Percentiles rank a stretch among this genome's conserved stretches.
These are phyloP conservation scores for Protodeltote pygarga DNA, from an alignment of 2,888 invertebrate genomes.

Conservation along the genomic window DNA sequence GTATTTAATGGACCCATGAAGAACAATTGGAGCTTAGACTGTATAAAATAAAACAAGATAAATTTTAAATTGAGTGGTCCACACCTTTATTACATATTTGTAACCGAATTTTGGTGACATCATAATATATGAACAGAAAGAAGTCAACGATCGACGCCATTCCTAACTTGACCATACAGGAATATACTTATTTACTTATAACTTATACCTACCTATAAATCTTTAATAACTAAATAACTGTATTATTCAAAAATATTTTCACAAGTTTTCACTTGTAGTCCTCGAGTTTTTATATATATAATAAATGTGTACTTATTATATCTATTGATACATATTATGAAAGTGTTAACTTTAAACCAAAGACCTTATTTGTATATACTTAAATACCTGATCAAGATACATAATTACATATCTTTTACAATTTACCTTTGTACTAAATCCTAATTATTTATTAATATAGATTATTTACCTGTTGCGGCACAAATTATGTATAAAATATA, in stretches of 20 bases:
- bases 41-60: neutral
- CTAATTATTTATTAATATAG: slow-evolving; percentile 28
- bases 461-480: slow-evolving; percentile 21
- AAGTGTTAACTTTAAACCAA: slow-evolving; percentile 4
- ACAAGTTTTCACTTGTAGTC: slow-evolving; percentile 8
- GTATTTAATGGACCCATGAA: slow-evolving; percentile 2
- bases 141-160: slow-evolving; percentile 18
- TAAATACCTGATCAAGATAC: slow-evolving; percentile 19
- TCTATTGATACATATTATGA: neutral
- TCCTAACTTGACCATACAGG: slow-evolving; percentile 36
- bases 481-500: slow-evolving; percentile 22
- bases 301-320: slow-evolving; percentile 2
- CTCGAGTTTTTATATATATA: slow-evolving; percentile 11
- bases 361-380: slow-evolving; percentile 11
- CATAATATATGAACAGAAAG: slow-evolving; percentile 1
- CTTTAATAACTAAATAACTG: slow-evolving; percentile 1
- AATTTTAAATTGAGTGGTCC: neutral
- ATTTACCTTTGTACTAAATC: slow-evolving; percentile 37
- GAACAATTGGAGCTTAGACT: slow-evolving; percentile 6
- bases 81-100: neutral
- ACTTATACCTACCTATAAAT: too few species aligned
- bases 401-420: slow-evolving; percentile 49
- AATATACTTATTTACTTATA: slow-evolving; percentile 22
- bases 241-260: slow-evolving; percentile 10
- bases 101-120: neutral